These are phyloP conservation scores for Parazoanthus swiftii DNA, from an alignment of 92 coral and sea anemone species.

Conservation along the genomic window DNA sequence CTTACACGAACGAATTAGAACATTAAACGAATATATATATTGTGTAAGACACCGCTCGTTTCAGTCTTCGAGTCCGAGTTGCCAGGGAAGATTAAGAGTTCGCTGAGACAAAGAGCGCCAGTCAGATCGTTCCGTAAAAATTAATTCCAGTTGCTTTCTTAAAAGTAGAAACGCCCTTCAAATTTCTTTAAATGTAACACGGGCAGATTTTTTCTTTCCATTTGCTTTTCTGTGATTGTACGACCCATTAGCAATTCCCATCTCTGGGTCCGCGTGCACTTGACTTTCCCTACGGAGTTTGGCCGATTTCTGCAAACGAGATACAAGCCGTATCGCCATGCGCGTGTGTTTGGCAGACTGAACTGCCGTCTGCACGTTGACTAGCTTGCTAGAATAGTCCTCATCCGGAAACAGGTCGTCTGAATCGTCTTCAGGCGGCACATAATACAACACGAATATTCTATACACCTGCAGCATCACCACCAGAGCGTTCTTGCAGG, in stretches of 20 bases:
- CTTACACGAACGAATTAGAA: background rate
- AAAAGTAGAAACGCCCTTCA: background rate
- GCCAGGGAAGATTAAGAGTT: background rate
- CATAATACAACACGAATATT: constrained; percentile 86
- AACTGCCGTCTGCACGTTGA: constrained; percentile 92
- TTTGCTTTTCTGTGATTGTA: background rate
- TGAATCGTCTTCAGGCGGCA: constrained; percentile 84
- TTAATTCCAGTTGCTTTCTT: background rate
- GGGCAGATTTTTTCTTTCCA: constrained; percentile 4
- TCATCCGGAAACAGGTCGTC: constrained; percentile 81
- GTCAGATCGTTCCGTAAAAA: too few species aligned
- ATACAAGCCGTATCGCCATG: constrained; percentile 75
- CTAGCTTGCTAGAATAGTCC: constrained; percentile 58
- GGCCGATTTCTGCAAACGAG: constrained; percentile 74
- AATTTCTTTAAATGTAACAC: constrained; percentile 13
- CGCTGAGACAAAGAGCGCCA: too few species aligned
- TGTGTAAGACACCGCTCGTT: background rate
- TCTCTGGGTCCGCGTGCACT: constrained; percentile 11
- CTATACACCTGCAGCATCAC: constrained; percentile 95
- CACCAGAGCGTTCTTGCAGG: constrained; percentile 90
- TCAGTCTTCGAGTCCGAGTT: background rate
- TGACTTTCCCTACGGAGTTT: constrained; percentile 31
- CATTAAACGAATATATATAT: background rate
- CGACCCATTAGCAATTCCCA: background rate
- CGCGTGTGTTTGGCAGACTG: constrained; percentile 78